phyloP scores from a whole-genome alignment of 2,797 vertebrate species.

The Heteromormyrus szaboi region DNA sequence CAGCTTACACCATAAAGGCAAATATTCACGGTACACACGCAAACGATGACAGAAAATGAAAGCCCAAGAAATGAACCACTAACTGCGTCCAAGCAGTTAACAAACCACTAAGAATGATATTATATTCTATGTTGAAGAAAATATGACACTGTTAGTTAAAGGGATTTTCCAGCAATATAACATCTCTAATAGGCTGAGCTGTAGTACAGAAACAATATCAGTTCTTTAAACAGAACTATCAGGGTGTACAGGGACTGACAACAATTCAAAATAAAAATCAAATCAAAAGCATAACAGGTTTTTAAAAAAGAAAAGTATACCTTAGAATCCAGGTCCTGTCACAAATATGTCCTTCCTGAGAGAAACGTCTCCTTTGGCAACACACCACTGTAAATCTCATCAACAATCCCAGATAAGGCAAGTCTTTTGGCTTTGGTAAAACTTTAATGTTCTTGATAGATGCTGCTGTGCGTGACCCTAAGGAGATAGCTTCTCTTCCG shows the following conservation, averaged over 20 bases:
- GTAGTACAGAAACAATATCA: slow-evolving; percentile 70
- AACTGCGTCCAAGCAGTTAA: slow-evolving; percentile 37
- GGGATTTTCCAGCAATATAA: slow-evolving; percentile 53
- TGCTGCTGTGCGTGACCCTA: slow-evolving; percentile 48
- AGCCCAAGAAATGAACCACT: slow-evolving; percentile 29
- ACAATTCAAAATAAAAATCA: slow-evolving; percentile 64
- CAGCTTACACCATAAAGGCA: slow-evolving; percentile 37
- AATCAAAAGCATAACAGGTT: slow-evolving; percentile 42
- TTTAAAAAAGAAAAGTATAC: slow-evolving; percentile 24
- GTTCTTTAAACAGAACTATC: slow-evolving; percentile 97
- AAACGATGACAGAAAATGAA: not conserved
- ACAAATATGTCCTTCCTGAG: slow-evolving; percentile 27
- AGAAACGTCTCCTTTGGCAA: slow-evolving; percentile 30
- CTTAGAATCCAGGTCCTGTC: slow-evolving; percentile 36
- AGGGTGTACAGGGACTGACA: slow-evolving; percentile 62
- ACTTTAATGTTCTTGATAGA: slow-evolving; percentile 28
- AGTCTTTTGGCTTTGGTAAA: slow-evolving; percentile 27
- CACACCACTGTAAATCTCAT: slow-evolving; percentile 35
- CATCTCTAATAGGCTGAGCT: slow-evolving; percentile 45
- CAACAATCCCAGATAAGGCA: slow-evolving; percentile 16
- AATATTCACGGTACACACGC: slow-evolving; percentile 23
- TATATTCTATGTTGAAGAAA: slow-evolving; percentile 47
- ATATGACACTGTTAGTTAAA: slow-evolving; percentile 64
- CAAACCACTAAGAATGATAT: slow-evolving; percentile 34
- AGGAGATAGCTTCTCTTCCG: slow-evolving; percentile 30